These are phyloP conservation scores for Phaethon lepturus DNA, from an alignment of 2,113 vertebrate species.

Conservation along the genomic window DNA sequence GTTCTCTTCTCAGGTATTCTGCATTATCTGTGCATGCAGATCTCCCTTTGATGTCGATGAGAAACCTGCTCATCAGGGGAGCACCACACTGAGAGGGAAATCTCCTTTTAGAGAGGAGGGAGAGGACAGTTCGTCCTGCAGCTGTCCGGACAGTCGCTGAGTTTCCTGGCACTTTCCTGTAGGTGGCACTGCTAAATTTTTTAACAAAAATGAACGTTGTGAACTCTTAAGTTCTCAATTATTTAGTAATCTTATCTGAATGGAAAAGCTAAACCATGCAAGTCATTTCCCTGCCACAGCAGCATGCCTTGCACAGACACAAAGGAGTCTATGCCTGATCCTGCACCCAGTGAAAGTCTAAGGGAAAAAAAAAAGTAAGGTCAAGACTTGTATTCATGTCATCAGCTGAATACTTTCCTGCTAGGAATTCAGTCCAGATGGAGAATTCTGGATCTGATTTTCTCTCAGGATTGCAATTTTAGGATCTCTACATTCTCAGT, in stretches of 20 bases:
- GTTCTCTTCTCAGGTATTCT: conserved; percentile 28
- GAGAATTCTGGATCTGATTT: background rate
- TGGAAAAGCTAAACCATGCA: background rate
- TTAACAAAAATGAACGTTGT: conserved; percentile 17
- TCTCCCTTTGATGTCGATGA: conserved; percentile 53
- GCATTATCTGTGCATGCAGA: conserved; percentile 31
- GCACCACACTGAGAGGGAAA: background rate
- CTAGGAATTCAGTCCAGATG: background rate
- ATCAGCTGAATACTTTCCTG: background rate
- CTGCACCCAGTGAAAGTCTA: background rate
- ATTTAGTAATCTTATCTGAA: background rate
- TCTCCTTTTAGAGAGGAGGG: background rate
- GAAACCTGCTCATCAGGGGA: conserved; percentile 13
- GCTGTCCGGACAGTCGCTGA: background rate
- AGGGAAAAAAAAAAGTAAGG: background rate
- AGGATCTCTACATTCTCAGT: background rate
- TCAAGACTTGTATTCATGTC: background rate
- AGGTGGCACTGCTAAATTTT: conserved; percentile 74
- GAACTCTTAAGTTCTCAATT: background rate
- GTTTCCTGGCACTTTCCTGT: conserved; percentile 47
- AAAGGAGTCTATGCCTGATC: background rate
- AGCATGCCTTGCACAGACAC: background rate
- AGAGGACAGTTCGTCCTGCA: background rate
- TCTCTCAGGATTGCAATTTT: background rate
- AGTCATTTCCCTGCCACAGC: background rate